Evolutionary conservation across 2,797 vertebrate genomes (phyloP).

Genomic region (Pipistrellus pipistrellus): DNA sequence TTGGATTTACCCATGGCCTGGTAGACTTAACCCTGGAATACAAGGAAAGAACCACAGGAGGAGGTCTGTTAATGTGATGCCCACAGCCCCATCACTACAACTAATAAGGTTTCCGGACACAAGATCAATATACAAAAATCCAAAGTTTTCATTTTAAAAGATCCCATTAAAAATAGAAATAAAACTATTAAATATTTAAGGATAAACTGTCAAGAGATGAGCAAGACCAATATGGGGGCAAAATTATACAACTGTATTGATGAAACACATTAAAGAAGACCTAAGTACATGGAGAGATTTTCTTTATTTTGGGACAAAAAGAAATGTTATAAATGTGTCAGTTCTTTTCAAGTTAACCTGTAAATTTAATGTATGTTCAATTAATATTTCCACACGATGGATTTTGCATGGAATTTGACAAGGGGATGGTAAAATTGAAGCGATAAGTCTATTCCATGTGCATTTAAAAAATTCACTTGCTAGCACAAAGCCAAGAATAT

Average conservation of each 20-base stretch:
- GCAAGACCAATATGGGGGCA: constrained; percentile 1
- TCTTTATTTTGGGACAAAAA: not conserved
- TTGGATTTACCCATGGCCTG: not conserved
- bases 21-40: not conserved
- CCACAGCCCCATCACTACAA: not conserved
- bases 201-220: constrained; percentile 16
- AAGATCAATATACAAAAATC: constrained; percentile 43
- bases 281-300: not conserved
- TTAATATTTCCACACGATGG: not conserved
- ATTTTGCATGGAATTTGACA: constrained; percentile 43
- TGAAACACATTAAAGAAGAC: constrained; percentile 14
- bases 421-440: constrained; percentile 11
- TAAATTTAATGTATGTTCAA: not conserved
- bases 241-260: not conserved
- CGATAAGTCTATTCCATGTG: not conserved
- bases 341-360: not conserved
- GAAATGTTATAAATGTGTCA: constrained; percentile 34
- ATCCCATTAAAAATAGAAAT: constrained; percentile 3
- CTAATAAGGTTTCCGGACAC: constrained; percentile 11
- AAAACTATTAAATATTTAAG: constrained; percentile 56
- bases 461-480: not conserved
- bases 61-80: not conserved
- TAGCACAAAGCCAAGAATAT: constrained; percentile 10
- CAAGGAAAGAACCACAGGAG: not conserved
- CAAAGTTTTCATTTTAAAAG: not conserved